Base-by-base conservation (phyloP, 2,888 invertebrate species). In the Geotrupes spiniger region DNA sequence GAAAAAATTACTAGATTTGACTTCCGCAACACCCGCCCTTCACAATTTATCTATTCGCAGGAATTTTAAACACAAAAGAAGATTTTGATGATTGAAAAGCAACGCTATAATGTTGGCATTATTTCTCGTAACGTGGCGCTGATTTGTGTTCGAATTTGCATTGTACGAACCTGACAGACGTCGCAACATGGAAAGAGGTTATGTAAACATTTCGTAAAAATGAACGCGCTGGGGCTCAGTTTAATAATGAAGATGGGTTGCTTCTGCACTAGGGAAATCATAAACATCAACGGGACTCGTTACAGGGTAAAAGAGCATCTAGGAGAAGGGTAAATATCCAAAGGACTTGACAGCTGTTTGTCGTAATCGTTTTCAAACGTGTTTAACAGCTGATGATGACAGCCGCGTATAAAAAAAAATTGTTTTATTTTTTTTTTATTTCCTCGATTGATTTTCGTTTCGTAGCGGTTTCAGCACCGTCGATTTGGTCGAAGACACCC, bases 381-480 rank as follows among this genome's bases (percentile, higher is more conserved):
- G 16, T 12, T 16, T 26, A 27, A n/a, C n/a, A 27, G 3, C n/a
- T 25, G 17, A 28, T 36, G 48, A 28, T 39, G 6, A 21, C 28
- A 26, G n/a, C n/a, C n/a, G n/a, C n/a, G n/a, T n/a, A n/a, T n/a
- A n/a, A n/a, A n/a, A n/a, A n/a, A n/a, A n/a, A n/a, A n/a, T n/a
- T n/a, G n/a, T n/a, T n/a, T n/a, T n/a, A n/a, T n/a, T n/a, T n/a
- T n/a, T n/a, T n/a, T n/a, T n/a, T n/a, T n/a, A n/a, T n/a, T n/a
- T n/a, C n/a, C n/a, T n/a, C n/a, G n/a, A n/a, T n/a, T n/a, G n/a
- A n/a, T n/a, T n/a, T n/a, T n/a, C n/a, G n/a, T n/a, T n/a, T n/a
- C n/a, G n/a, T 68, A 91, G 91, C 5, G 91, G 90, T 6, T 92
- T 91, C 68, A 90, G 90, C 64, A 80, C 83, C 38, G 87, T 92